Conservation (phyloP, 2,113 vertebrate genomes). For the Cyphomyrus discorhynchus region DNA sequence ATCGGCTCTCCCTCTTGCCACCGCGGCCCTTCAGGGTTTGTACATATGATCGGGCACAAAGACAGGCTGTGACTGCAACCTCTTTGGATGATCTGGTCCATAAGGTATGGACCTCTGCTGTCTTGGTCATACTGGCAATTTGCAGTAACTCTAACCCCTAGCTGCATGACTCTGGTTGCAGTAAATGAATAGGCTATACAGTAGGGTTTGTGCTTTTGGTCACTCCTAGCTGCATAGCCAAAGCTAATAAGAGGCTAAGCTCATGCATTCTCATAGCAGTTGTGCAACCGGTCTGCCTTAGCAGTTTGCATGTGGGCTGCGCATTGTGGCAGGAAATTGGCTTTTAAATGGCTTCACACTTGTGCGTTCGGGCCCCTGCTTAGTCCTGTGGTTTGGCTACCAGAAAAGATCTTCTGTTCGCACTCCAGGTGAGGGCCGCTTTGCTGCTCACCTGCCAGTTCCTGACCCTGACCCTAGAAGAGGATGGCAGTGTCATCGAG, state of each 20-base stretch:
- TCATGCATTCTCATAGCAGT: background rate
- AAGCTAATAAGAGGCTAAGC: background rate
- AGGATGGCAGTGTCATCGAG: conserved; percentile 78
- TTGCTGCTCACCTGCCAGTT: conserved; percentile 57
- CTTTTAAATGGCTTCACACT: background rate
- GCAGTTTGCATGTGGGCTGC: background rate
- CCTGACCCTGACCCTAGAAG: conserved; percentile 73
- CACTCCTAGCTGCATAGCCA: background rate
- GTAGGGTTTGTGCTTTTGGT: background rate
- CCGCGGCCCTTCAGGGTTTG: conserved; percentile 67
- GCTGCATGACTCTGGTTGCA: background rate
- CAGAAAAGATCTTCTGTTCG: too few relatives aligned
- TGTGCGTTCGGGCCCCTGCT: background rate
- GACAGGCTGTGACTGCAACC: conserved; percentile 61
- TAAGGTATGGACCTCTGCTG: conserved; percentile 55
- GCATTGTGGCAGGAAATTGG: background rate
- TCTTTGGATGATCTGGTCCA: conserved; percentile 65
- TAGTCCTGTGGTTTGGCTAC: background rate
- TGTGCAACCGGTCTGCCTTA: too few relatives aligned
- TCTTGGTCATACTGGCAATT: background rate
- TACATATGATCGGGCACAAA: conserved; percentile 58
- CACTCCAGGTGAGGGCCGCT: conserved; percentile 57
- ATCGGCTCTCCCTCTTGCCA: conserved; percentile 53
- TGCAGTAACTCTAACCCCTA: background rate
- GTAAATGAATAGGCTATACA: background rate